Percentiles rank a stretch among this genome's conserved stretches.
Conservation (phyloP, 2,797 vertebrate species). For the Chaenodraco wilsoni region DNA sequence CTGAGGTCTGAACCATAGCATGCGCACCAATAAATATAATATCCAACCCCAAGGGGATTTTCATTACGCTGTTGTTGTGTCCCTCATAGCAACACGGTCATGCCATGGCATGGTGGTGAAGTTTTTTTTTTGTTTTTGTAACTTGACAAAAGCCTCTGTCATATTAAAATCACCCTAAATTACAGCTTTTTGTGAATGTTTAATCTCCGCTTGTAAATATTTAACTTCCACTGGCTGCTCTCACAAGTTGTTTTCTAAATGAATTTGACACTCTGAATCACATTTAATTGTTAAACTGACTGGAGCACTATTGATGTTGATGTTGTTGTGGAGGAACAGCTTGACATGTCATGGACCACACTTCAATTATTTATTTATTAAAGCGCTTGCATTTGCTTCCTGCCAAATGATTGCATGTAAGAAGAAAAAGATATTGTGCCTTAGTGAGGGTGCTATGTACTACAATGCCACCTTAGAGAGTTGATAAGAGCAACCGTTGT, state of each 20-base stretch:
- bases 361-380: background rate
- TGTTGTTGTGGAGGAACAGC: conserved; percentile 2
- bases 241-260: conserved; percentile 51
- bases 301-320: background rate
- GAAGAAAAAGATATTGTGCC: no score
- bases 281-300: conserved; percentile 12
- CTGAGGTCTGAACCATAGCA: conserved; percentile 68
- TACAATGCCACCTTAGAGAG: background rate
- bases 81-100: conserved; percentile 74
- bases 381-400: no score
- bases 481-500: background rate
- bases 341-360: background rate
- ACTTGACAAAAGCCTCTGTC: conserved; percentile 60
- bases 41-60: conserved; percentile 51
- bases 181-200: conserved; percentile 74
- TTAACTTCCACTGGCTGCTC: conserved; percentile 49
- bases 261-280: conserved; percentile 32
- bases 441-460: no score
- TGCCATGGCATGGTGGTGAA: conserved; percentile 53
- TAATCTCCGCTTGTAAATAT: conserved; percentile 71
- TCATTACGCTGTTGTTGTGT: conserved; percentile 70
- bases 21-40: conserved; percentile 67
- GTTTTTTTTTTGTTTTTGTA: conserved; percentile 7
- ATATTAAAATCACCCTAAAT: conserved; percentile 79
- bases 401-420: no score